Base-by-base conservation (phyloP, 2,888 invertebrate species). In the Octonoba sinensis region DNA sequence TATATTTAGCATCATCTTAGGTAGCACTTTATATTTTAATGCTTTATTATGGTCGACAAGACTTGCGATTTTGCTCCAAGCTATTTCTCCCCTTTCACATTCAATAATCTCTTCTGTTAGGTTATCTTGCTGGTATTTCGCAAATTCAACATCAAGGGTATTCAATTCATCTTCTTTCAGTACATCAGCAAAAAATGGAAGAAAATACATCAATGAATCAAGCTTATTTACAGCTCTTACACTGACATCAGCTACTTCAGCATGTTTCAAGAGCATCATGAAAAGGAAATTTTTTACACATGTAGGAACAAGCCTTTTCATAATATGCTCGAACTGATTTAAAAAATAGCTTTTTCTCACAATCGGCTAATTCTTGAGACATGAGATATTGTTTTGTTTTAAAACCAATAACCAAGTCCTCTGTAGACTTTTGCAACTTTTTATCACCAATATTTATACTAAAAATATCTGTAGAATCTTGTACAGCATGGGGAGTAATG, bases 351-450 rank as follows among this genome's bases (percentile, higher is more conserved):
- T 54, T 13, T 3, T 16, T 47, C 11, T 47, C 47, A 47, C 11
- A 47, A 12, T 47, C 15, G 54, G n/a, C 15, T 54, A 4, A 11
- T 2, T 54, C 54, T 11, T 54, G 1, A 11, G 8, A 11, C 18
- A 18, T 54, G 4, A 54, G 1, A 54, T 54, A 54, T 8, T 54
- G 18, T 16, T 54, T 54, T 18, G 54, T 18, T 8, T 54, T 54
- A 13, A 54, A 54, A 6, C 54, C 54, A 54, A 54, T 54, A 11
- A 54, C 18, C 54, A 54, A 15, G 54, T 54, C 54, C 54, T 54
- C 54, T 3, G 1, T 15, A 12, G 54, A 54, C 18, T 54, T 54
- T 18, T 54, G 54, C 15, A 18, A 3, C 15, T 54, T 54, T 18
- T 8, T n/a, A 18, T 54, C n/a, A 1, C 4, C 6, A 54, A 54